Evolutionary conservation across 2,888 invertebrate genomes (phyloP).

Genomic region (Rotaria socialis): DNA sequence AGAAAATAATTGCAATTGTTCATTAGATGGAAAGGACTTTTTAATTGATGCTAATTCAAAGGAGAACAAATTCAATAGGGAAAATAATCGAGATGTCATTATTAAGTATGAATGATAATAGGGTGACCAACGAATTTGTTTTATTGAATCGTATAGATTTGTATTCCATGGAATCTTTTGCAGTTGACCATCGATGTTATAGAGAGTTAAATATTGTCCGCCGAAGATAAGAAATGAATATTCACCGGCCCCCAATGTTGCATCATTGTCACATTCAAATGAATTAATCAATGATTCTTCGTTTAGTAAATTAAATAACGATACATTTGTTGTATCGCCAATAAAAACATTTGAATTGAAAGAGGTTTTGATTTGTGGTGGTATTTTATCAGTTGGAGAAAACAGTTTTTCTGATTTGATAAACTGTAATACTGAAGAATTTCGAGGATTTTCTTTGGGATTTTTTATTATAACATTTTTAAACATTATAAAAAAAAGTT

Average conservation of each 20-base stretch:
- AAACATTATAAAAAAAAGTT: too few species aligned
- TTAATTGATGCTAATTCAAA: background rate
- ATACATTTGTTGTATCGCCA: background rate
- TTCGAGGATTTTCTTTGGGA: too few species aligned
- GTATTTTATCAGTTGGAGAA: too few species aligned
- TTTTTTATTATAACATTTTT: too few species aligned
- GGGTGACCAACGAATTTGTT: background rate
- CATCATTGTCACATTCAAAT: constrained; percentile 9
- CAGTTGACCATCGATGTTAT: background rate
- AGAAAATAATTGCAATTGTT: background rate
- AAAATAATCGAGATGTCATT: background rate
- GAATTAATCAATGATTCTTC: background rate
- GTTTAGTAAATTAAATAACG: background rate
- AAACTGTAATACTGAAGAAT: too few species aligned
- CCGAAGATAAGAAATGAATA: constrained; percentile 1
- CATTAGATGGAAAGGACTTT: background rate
- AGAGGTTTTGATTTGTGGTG: too few species aligned
- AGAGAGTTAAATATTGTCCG: background rate
- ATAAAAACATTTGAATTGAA: too few species aligned
- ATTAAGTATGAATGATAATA: background rate
- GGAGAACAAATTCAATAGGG: background rate
- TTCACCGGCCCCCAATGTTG: background rate
- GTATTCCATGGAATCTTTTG: background rate
- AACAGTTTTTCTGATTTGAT: too few species aligned
- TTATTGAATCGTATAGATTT: background rate